These are phyloP conservation scores for Styela plicata DNA, from an alignment of 23 tunicate species.

Conservation along the genomic window DNA sequence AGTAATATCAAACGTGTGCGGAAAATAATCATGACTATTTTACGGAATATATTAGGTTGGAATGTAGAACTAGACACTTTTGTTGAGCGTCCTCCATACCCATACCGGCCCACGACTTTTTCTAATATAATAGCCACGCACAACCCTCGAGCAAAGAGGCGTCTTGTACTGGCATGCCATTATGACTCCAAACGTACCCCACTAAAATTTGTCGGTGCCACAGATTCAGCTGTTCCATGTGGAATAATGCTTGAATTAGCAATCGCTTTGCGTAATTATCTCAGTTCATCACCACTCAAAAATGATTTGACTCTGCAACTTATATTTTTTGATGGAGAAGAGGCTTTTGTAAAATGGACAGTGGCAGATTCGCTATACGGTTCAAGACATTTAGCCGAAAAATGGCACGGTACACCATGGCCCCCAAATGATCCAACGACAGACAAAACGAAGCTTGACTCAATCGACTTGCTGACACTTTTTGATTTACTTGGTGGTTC, in stretches of 20 bases:
- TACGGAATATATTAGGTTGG: conserved; percentile 29
- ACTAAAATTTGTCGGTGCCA: conserved; percentile 70
- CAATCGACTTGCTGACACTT: conserved; percentile 8
- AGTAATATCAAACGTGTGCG: neutral
- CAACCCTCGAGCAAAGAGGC: conserved; percentile 64
- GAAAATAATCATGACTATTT: neutral
- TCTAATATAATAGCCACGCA: conserved; percentile 68
- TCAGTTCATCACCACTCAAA: neutral
- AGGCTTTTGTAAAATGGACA: conserved; percentile 86
- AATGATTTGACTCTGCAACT: conserved; percentile 67
- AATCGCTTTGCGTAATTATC: conserved; percentile 27
- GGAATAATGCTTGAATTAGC: conserved; percentile 94
- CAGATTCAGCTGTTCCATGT: conserved; percentile 98
- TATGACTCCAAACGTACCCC: conserved; percentile 83
- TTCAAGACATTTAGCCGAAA: conserved; percentile 67
- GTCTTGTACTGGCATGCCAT: conserved; percentile 91
- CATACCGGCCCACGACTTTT: conserved; percentile 24
- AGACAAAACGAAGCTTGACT: neutral
- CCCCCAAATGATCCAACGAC: neutral
- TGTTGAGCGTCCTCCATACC: conserved; percentile 51
- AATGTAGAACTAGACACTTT: conserved; percentile 53
- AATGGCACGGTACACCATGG: conserved; percentile 51
- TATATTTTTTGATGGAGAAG: conserved; percentile 94
- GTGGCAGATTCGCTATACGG: conserved; percentile 74
- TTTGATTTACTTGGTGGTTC: conserved; percentile 17